Evolutionary conservation across 2,888 invertebrate genomes (phyloP).

Genomic region (Aporophyla lueneburgensis): DNA sequence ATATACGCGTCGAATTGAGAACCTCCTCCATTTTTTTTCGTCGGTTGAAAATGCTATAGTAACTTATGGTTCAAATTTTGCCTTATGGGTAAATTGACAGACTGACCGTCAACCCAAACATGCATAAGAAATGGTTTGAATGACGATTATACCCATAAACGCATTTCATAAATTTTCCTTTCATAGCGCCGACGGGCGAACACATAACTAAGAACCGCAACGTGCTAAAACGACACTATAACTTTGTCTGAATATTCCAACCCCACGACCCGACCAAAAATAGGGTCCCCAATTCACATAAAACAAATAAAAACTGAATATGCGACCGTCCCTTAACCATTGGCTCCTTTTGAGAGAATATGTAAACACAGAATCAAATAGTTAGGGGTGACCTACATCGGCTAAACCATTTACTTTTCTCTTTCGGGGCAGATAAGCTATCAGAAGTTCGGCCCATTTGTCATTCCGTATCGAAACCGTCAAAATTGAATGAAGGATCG

Average conservation of each 20-base stretch:
- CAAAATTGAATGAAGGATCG: constrained; percentile 35
- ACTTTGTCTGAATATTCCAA: constrained; percentile 18
- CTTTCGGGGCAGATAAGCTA: constrained; percentile 13
- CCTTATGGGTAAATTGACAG: not conserved
- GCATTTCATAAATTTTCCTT: constrained; percentile 3
- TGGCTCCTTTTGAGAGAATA: constrained; percentile 27
- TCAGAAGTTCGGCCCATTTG: constrained; percentile 36
- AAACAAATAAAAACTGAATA: constrained; percentile 42
- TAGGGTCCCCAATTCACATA: constrained; percentile 31
- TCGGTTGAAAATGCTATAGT: no score
- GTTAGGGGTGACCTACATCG: constrained; percentile 45
- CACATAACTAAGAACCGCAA: constrained; percentile 19
- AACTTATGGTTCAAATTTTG: not conserved
- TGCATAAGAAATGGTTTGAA: not conserved
- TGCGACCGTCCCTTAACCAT: constrained; percentile 24
- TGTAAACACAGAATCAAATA: constrained; percentile 46
- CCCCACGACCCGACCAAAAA: constrained; percentile 18
- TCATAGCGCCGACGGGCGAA: not conserved
- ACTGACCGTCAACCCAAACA: not conserved
- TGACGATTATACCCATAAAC: not conserved
- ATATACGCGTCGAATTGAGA: no score
- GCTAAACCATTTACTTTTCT: constrained; percentile 48
- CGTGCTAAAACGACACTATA: constrained; percentile 21
- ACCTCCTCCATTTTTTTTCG: no score
- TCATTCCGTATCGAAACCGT: constrained; percentile 26